Conservation (phyloP, 1,140 invertebrate species). For the Hyposmocoma kahamanoa region DNA sequence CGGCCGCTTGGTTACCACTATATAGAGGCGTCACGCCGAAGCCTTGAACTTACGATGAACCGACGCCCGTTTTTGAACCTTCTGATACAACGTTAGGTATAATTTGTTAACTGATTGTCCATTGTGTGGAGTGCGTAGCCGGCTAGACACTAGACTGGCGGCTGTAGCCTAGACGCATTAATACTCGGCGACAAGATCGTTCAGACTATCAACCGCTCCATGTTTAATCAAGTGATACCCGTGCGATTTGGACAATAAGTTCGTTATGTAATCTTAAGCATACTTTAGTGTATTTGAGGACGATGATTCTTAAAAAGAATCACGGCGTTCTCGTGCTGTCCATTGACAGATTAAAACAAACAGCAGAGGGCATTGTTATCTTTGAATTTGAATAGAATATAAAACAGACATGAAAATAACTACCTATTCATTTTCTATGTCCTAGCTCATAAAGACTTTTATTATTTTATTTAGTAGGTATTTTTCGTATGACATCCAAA, state of each 20-base stretch:
- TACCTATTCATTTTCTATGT: too few relatives aligned
- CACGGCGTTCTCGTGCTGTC: too few relatives aligned
- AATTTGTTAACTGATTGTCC: constrained; percentile 27
- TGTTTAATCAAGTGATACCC: background rate
- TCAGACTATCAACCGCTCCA: background rate
- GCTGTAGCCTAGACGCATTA: background rate
- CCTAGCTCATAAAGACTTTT: too few relatives aligned
- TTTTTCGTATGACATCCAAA: too few relatives aligned
- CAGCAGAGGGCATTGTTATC: too few relatives aligned
- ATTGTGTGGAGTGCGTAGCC: constrained; percentile 23
- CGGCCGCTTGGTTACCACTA: background rate
- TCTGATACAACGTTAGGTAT: constrained; percentile 39
- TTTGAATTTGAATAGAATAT: too few relatives aligned
- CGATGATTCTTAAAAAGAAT: too few relatives aligned
- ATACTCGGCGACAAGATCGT: background rate
- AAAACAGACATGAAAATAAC: too few relatives aligned
- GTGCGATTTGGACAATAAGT: background rate
- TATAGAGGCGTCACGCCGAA: constrained; percentile 3
- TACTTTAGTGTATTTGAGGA: too few relatives aligned
- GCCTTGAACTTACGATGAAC: constrained; percentile 51
- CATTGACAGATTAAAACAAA: too few relatives aligned
- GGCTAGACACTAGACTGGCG: background rate
- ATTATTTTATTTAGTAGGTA: too few relatives aligned
- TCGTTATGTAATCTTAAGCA: too few relatives aligned
- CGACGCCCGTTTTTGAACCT: constrained; percentile 36